phyloP scores from a whole-genome alignment of 37 sponge, comb jelly and placozoan genomes.

The Diacarnus erythraeanus region DNA sequence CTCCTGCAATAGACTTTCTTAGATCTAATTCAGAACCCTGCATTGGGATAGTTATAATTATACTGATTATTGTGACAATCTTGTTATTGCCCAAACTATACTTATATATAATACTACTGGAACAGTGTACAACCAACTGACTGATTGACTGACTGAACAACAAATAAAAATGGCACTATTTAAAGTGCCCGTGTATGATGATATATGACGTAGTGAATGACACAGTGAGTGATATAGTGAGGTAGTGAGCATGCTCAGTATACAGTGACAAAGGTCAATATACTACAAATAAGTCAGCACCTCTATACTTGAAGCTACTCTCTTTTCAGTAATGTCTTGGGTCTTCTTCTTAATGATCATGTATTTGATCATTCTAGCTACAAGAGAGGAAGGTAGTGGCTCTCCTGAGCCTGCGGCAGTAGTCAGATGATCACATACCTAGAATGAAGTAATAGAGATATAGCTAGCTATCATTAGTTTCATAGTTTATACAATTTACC shows the following conservation, averaged over 20 bases:
- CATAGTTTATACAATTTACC: background rate
- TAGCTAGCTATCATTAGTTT: background rate
- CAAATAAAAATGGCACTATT: too few relatives aligned
- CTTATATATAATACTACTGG: background rate
- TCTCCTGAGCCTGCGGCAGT: conserved; percentile 25
- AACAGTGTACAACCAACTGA: too few relatives aligned
- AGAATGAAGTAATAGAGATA: background rate
- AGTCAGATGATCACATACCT: conserved; percentile 71
- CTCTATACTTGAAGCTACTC: background rate
- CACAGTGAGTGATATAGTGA: background rate
- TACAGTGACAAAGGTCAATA: background rate
- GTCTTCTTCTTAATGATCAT: conserved; percentile 40
- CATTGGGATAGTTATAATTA: background rate
- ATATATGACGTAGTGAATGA: too few relatives aligned
- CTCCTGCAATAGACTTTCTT: background rate
- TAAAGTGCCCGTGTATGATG: too few relatives aligned
- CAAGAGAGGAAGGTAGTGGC: conserved; percentile 32
- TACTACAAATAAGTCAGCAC: background rate
- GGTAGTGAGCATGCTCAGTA: background rate
- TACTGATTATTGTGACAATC: background rate
- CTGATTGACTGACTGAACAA: too few relatives aligned
- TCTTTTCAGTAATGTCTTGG: background rate
- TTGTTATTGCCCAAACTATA: too few relatives aligned
- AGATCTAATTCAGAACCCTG: background rate
- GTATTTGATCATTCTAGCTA: conserved; percentile 68